Conservation (phyloP, 92 coral and sea anemone genomes). For the Palythoa heliodiscus region DNA sequence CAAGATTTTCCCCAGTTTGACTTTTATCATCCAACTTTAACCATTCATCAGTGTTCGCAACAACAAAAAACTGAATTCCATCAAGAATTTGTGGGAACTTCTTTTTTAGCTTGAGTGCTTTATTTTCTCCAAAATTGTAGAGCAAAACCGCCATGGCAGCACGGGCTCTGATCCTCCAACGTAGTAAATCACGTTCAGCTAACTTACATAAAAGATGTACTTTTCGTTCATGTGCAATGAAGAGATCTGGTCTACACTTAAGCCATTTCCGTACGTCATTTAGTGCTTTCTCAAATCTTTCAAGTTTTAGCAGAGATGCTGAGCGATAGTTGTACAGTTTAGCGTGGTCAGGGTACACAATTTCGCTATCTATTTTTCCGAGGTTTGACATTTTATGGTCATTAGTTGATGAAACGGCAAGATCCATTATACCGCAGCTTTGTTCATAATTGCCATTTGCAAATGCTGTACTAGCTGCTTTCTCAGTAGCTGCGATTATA, state of each 20-base stretch:
- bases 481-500: background rate
- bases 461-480: background rate
- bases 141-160: constrained; percentile 22
- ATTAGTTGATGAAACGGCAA: background rate
- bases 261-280: background rate
- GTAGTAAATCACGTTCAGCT: background rate
- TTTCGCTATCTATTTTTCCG: no score
- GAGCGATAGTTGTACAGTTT: constrained; percentile 20
- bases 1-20: background rate
- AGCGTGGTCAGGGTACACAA: background rate
- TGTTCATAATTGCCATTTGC: background rate
- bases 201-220: constrained; percentile 1
- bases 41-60: background rate
- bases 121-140: background rate
- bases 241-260: background rate
- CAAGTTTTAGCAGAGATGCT: constrained; percentile 11
- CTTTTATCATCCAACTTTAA: background rate
- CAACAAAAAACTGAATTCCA: background rate
- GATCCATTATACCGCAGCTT: background rate
- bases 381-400: background rate
- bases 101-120: background rate
- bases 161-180: constrained; percentile 30
- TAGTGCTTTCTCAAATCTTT: background rate
- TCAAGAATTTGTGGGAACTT: constrained; percentile 3
- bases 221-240: background rate